These are phyloP conservation scores for Drosophila paranaensis DNA, from an alignment of 2,888 invertebrate species.

Conservation along the genomic window DNA sequence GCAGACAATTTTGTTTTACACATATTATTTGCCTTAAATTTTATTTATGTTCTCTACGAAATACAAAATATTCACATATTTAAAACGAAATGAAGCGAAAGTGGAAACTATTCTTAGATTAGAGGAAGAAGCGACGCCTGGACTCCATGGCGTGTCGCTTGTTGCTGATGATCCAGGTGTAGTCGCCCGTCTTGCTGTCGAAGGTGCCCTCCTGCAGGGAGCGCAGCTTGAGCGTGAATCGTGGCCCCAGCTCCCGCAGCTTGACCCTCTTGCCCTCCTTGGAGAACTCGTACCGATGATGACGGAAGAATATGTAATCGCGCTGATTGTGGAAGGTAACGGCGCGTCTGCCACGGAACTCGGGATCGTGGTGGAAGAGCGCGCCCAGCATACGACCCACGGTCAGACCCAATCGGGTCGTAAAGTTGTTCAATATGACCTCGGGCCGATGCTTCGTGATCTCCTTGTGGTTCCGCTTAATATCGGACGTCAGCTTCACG, in stretches of 20 bases:
- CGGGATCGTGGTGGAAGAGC: slow-evolving; percentile 97
- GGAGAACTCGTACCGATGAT: slow-evolving; percentile 98
- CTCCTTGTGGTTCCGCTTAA: slow-evolving; percentile 91
- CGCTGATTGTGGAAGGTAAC: slow-evolving; percentile 99
- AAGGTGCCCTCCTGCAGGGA: slow-evolving; percentile 98
- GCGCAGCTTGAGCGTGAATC: slow-evolving; percentile 96
- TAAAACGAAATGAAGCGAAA: slow-evolving; percentile 11
- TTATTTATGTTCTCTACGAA: slow-evolving; percentile 44
- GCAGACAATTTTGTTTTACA: slow-evolving; percentile 39
- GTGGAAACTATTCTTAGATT: slow-evolving; percentile 68
- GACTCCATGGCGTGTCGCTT: slow-evolving; percentile 97
- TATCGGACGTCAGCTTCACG: slow-evolving; percentile 94
- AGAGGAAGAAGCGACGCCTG: slow-evolving; percentile 96
- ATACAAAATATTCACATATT: slow-evolving; percentile 31
- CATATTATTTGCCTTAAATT: slow-evolving; percentile 38
- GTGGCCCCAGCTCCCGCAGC: slow-evolving; percentile 97
- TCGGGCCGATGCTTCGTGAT: slow-evolving; percentile 96
- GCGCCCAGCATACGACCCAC: slow-evolving; percentile 97
- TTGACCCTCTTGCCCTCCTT: slow-evolving; percentile 90
- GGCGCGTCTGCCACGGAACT: slow-evolving; percentile 96
- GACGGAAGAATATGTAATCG: slow-evolving; percentile 99
- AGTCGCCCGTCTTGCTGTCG: slow-evolving; percentile 98
- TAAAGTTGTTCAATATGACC: slow-evolving; percentile 97
- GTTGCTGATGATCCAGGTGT: slow-evolving; percentile 96
- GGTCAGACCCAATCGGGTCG: slow-evolving; percentile 95